Base-by-base conservation (phyloP, 2,888 invertebrate genomes). In the Pseudanteris insignis region DNA sequence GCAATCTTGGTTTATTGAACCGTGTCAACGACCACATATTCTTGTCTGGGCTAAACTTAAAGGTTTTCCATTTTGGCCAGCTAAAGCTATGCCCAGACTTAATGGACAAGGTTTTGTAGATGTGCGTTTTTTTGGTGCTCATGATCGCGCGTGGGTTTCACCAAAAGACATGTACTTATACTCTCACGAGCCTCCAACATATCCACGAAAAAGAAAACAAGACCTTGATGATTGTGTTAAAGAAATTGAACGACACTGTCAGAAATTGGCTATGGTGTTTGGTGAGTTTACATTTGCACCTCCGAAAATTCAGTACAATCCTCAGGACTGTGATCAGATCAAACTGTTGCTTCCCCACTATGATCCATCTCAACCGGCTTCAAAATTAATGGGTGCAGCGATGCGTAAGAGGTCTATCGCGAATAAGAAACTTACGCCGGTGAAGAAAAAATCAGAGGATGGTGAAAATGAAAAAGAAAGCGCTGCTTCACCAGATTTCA, bases 11-110 rank as follows among this genome's bases (percentile, higher is more conserved):
- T 96, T 96, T 81, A 88, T 92, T 0, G 92, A 94, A 74, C 92
- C 94, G 1, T 96, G 96, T 81, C 88, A 89, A 12, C 88, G 88
- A 50, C 96, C 96, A 0, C 96, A 97, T 82, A 83, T 92, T 9
- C 81, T 97, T 48, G 89, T 97, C 0, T 98, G 97, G 97, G 97
- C 97, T 0, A 96, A 96, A 78, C 83, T 97, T 7, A 95, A 96
- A 83, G 96, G 94, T 7, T 97, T 96, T 74, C 97, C 97, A 0
- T 96, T 90, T 80, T 98, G 97, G 97, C 97, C 97, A 0, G 96
- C 95, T 0, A 97, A 97, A 81, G 92, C 89, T 0, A 91, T 93
- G 90, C 85, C 87, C 0, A 87, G 86, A 51, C 82, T 84, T 12
- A 85, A 84, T 63, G 76, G 81, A 10, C 80, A 85, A 5, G 87